Evolutionary conservation across 1,140 invertebrate genomes (phyloP).

Genomic region (Drosophila sulfurigaster): DNA sequence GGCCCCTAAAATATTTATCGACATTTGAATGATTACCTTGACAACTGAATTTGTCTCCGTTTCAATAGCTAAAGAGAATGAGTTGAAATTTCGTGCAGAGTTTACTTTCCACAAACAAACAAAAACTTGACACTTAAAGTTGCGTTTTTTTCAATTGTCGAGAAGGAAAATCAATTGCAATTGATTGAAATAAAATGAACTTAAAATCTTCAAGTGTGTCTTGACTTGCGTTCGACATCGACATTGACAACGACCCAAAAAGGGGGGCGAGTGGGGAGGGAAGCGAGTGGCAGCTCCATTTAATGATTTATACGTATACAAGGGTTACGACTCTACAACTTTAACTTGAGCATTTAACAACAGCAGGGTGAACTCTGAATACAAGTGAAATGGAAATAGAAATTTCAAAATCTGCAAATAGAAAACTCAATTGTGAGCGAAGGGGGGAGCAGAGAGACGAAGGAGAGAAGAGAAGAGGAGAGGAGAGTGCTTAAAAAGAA

Average conservation of each 20-base stretch:
- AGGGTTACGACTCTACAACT: constrained; percentile 9
- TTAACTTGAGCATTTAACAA: background rate
- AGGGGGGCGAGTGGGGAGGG: background rate
- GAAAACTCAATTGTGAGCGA: background rate
- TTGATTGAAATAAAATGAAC: constrained; percentile 1
- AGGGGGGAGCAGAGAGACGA: too few species aligned
- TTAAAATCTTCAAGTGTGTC: constrained; percentile 1
- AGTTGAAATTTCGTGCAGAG: too few species aligned
- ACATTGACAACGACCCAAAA: background rate
- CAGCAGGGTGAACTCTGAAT: background rate
- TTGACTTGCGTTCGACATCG: background rate
- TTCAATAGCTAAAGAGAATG: too few species aligned
- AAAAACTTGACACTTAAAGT: too few species aligned
- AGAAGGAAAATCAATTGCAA: background rate
- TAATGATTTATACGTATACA: constrained; percentile 9
- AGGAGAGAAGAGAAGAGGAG: background rate
- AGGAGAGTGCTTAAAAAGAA: constrained; percentile 4
- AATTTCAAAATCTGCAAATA: constrained; percentile 20
- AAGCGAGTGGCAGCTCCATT: background rate
- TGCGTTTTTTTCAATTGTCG: background rate
- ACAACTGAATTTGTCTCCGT: too few species aligned
- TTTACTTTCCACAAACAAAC: too few species aligned
- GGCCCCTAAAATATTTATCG: too few species aligned
- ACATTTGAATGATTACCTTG: too few species aligned
- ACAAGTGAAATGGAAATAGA: constrained; percentile 11